Percentiles rank a stretch among this genome's conserved stretches.
Evolutionary conservation across 2,888 invertebrate species (phyloP).

Genomic region (Aradus depressus): DNA sequence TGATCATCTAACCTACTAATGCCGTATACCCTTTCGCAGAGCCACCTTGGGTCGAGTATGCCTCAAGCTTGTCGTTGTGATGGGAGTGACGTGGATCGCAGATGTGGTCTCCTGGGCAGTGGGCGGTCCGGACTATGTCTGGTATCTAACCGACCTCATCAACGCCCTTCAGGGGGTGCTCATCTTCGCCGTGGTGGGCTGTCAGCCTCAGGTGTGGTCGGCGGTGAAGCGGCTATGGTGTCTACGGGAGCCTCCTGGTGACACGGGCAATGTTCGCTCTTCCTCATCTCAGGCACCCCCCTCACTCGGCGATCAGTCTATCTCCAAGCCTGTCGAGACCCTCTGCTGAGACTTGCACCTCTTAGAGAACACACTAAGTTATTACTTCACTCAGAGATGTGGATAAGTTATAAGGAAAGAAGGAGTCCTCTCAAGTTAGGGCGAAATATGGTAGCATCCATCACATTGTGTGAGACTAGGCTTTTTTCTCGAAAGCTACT

Average conservation of each 20-base stretch:
- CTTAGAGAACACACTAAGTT: not conserved
- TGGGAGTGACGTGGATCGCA: constrained; percentile 66
- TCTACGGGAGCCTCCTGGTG: constrained; percentile 44
- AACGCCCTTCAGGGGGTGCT: constrained; percentile 80
- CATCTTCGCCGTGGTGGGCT: constrained; percentile 79
- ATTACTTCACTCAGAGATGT: no score
- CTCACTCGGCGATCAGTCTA: constrained; percentile 54
- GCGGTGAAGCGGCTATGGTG: constrained; percentile 56
- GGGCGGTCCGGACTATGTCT: constrained; percentile 66
- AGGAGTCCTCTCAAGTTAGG: no score
- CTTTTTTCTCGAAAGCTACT: not conserved
- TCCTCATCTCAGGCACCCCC: constrained; percentile 69
- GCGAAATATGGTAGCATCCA: no score
- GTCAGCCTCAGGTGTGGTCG: constrained; percentile 70
- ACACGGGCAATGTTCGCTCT: constrained; percentile 45
- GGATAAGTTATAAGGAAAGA: no score
- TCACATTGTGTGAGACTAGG: no score
- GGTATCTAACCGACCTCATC: constrained; percentile 74
- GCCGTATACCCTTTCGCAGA: constrained; percentile 46
- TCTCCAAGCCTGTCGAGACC: constrained; percentile 32
- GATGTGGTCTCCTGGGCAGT: constrained; percentile 75
- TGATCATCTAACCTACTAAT: no score
- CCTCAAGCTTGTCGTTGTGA: constrained; percentile 71
- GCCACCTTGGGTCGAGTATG: constrained; percentile 74
- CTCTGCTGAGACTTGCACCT: constrained; percentile 26